Evolutionary conservation across 2,797 vertebrate genomes (phyloP).

Genomic region (Clarias platycephalus): DNA sequence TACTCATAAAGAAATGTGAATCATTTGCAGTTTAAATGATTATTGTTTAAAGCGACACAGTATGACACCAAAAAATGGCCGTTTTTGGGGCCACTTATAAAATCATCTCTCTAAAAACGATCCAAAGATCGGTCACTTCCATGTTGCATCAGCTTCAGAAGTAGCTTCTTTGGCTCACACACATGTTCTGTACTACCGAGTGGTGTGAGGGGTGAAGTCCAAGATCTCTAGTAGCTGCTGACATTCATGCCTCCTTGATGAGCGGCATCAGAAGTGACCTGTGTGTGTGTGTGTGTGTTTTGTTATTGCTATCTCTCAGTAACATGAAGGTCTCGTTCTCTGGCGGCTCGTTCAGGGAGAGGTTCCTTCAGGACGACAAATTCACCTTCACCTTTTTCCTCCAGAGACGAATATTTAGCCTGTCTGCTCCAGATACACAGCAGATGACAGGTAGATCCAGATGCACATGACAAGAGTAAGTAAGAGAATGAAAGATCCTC

Average conservation of each 20-base stretch:
- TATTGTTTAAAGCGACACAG: too few relatives aligned
- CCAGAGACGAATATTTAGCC: constrained; percentile 14
- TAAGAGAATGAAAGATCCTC: not conserved
- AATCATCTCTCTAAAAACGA: too few relatives aligned
- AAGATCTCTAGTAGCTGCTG: too few relatives aligned
- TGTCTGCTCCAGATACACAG: constrained; percentile 19
- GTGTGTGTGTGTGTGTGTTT: not conserved
- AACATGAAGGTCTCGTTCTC: not conserved
- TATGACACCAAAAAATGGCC: too few relatives aligned
- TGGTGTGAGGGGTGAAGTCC: too few relatives aligned
- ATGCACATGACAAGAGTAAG: not conserved
- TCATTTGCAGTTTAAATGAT: too few relatives aligned
- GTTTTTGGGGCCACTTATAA: too few relatives aligned
- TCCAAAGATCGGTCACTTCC: too few relatives aligned
- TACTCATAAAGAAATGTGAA: too few relatives aligned
- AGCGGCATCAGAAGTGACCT: not conserved
- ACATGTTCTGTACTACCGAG: too few relatives aligned
- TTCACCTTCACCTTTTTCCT: not conserved
- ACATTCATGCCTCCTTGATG: not conserved
- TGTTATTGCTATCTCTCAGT: not conserved
- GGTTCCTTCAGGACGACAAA: constrained; percentile 7
- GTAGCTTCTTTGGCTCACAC: too few relatives aligned
- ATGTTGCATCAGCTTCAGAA: too few relatives aligned
- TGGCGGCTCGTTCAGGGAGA: not conserved
- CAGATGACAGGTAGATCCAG: constrained; percentile 29